phyloP scores from a whole-genome alignment of 2,797 vertebrate species.

The Hemibagrus guttatus region DNA sequence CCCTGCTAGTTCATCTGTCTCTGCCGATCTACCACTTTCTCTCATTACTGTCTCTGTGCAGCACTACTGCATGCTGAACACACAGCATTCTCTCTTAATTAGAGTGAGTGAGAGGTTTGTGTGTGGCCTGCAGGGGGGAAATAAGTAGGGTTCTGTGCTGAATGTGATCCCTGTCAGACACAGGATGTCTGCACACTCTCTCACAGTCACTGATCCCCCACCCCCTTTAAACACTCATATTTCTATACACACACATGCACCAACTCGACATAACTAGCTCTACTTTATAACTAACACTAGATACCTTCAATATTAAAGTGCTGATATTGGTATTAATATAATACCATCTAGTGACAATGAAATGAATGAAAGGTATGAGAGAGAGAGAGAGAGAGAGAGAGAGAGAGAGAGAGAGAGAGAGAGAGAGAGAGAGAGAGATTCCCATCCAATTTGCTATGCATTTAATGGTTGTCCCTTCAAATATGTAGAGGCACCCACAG shows the following conservation, averaged over 20 bases:
- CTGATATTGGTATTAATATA: no score
- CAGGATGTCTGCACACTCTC: conserved; percentile 60
- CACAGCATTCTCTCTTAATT: conserved; percentile 52
- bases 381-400: conserved; percentile 8
- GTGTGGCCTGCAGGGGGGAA: conserved; percentile 55
- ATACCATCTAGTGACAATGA: background rate
- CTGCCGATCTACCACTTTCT: conserved; percentile 15
- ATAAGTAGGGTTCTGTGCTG: conserved; percentile 49
- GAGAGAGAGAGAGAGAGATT: conserved; percentile 37
- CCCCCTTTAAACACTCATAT: conserved; percentile 31
- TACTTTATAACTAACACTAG: background rate
- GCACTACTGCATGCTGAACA: conserved; percentile 16
- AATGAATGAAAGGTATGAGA: background rate
- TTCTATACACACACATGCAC: conserved; percentile 31
- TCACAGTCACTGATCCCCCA: conserved; percentile 31
- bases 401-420: conserved; percentile 22
- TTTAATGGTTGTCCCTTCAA: conserved; percentile 38
- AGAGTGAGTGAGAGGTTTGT: conserved; percentile 54
- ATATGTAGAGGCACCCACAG: conserved; percentile 32
- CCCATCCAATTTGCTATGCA: conserved; percentile 35
- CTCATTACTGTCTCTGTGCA: background rate
- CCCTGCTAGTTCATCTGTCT: background rate
- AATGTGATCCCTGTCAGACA: conserved; percentile 60
- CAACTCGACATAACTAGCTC: background rate
- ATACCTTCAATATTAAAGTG: conserved; percentile 1